Percentiles rank a stretch among this genome's conserved stretches.
Conservation (phyloP, 2,888 invertebrate genomes). For the Rutpela maculata region DNA sequence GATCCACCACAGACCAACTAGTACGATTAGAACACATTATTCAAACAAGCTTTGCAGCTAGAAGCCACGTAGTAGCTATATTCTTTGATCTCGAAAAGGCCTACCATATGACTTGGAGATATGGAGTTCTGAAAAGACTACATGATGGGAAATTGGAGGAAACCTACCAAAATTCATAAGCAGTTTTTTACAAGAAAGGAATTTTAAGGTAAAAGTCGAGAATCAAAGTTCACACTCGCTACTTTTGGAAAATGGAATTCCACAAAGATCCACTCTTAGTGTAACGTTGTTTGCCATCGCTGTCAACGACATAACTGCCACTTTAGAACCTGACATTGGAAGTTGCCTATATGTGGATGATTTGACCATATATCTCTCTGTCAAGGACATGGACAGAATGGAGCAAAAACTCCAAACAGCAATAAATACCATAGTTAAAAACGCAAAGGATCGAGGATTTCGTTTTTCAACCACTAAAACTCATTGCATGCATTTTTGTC, state of each 20-base stretch:
- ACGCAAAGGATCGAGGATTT: not conserved
- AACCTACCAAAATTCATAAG: constrained; percentile 7
- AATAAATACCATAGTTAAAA: not conserved
- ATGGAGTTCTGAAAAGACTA: constrained; percentile 19
- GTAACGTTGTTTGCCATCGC: constrained; percentile 31
- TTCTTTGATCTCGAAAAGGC: constrained; percentile 29
- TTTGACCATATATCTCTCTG: constrained; percentile 15
- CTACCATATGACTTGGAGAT: constrained; percentile 17
- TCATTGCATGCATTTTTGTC: constrained; percentile 13
- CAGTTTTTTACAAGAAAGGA: not conserved
- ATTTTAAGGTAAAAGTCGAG: constrained; percentile 3
- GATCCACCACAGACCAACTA: constrained; percentile 10
- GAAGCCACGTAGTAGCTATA: not conserved
- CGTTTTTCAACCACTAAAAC: constrained; percentile 11
- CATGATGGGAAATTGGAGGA: not conserved
- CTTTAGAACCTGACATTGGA: not conserved
- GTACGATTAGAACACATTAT: constrained; percentile 2
- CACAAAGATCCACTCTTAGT: constrained; percentile 35
- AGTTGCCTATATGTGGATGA: constrained; percentile 31
- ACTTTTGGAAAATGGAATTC: constrained; percentile 30
- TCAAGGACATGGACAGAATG: not conserved
- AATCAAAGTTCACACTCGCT: not conserved
- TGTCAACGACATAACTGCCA: constrained; percentile 5
- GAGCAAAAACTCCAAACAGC: constrained; percentile 12
- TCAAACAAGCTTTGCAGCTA: not conserved